Conservation (phyloP, 2,797 vertebrate species). For the Danio jaintianensis region DNA sequence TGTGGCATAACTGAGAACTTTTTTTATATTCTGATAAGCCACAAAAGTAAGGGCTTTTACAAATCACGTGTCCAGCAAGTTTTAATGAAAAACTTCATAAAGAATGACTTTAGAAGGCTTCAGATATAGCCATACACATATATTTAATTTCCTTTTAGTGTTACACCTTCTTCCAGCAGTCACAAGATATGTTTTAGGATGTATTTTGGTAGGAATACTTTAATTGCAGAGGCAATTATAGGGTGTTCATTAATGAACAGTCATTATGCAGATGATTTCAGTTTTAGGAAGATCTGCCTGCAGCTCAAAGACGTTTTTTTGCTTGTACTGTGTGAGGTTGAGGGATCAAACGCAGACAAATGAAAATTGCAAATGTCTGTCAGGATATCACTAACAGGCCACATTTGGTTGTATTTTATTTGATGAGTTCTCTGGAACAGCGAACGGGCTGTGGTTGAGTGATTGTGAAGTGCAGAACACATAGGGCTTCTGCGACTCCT, state of each 20-base stretch:
- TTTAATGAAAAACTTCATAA: no score
- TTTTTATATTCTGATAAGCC: no score
- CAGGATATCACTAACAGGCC: neutral
- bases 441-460: neutral
- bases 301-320: neutral
- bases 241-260: neutral
- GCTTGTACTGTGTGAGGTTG: neutral
- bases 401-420: conserved; percentile 14
- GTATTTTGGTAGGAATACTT: no score
- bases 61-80: no score
- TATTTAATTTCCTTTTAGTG: no score
- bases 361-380: neutral
- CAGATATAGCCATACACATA: neutral
- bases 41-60: no score
- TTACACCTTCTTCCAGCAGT: no score
- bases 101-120: neutral
- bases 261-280: neutral
- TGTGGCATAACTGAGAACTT: no score
- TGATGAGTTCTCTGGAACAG: neutral
- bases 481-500: neutral
- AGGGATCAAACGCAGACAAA: neutral
- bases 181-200: no score
- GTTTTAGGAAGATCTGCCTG: neutral
- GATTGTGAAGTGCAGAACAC: neutral
- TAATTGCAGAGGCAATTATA: neutral